Base-by-base conservation (phyloP, 2,888 invertebrate genomes). In the Volucella zonaria region DNA sequence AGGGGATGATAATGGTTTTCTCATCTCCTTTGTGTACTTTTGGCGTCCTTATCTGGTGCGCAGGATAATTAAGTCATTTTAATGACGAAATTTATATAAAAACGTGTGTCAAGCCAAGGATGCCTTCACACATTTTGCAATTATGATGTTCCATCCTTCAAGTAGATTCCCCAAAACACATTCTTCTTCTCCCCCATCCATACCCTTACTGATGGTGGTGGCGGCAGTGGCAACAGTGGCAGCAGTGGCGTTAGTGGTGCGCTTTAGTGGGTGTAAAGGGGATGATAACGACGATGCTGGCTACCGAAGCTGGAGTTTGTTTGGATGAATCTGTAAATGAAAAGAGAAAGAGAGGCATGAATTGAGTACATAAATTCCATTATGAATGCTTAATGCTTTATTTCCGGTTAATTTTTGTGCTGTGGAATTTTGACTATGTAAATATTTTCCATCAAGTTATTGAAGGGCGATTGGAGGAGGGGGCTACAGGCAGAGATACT, bases 1-100 rank as follows among this genome's bases (percentile, higher is more conserved):
- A 67, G n/a, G 58, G 23, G 62, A 51, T 76, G 83, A 83, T 75
- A 83, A 75, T 59, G 80, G 59, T 51, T 71, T 85, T 73, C 71
- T 59, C 76, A 62, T 66, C 52, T 54, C 45, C 43, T 47, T 71
- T 80, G 71, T 64, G 56, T 18, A 59, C 42, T 51, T n/a, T 45
- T 42, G 52, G 62, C 58, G 40, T 56, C 80, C 71, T 77, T 81
- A 85, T 81, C 73, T 52, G 31, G 6, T 73, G 61, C 64, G 31
- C 76, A 82, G 71, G 85, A 87, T 87, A 87, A 87, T 87, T 86
- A 87, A 87, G 85, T 87, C 86, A 82, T 87, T 87, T 87, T 81
- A 87, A 70, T 82, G 73, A 73, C 31, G 42, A 76, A 66, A 68
- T 77, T 80, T 67, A 49, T 68, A 68, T 42, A 67, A 51, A 51